phyloP scores from a whole-genome alignment of 1,140 invertebrate genomes.

The Meloidogyne floridensis region DNA sequence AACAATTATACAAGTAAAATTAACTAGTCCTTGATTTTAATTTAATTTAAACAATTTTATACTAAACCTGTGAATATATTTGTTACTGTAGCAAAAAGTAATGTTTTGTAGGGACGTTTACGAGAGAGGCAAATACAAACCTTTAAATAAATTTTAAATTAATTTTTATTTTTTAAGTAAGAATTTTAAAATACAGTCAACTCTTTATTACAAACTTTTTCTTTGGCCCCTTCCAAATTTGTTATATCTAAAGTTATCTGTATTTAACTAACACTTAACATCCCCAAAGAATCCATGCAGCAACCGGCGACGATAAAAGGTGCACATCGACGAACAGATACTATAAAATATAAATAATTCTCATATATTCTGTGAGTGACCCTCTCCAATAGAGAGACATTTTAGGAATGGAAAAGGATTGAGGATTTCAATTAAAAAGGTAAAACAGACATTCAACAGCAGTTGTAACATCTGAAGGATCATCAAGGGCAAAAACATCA shows the following conservation, averaged over 20 bases:
- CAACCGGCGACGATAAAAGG: slow-evolving; percentile 56
- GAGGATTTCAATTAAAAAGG: not conserved
- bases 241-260: not conserved
- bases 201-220: no score
- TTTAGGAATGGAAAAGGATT: no score
- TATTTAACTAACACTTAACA: slow-evolving; percentile 29
- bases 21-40: slow-evolving; percentile 50
- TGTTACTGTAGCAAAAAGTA: slow-evolving; percentile 53
- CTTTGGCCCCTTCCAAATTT: no score
- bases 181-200: no score
- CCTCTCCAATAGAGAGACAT: no score
- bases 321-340: slow-evolving; percentile 57
- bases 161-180: no score
- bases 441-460: slow-evolving; percentile 56
- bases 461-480: slow-evolving; percentile 60
- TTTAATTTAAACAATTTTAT: slow-evolving; percentile 1
- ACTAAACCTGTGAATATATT: slow-evolving; percentile 59
- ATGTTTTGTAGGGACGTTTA: slow-evolving; percentile 47
- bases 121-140: slow-evolving; percentile 22
- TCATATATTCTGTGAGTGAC: no score
- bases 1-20: slow-evolving; percentile 62
- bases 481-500: slow-evolving; percentile 45
- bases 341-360: slow-evolving; percentile 36
- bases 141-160: not conserved
- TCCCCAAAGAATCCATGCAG: slow-evolving; percentile 50